A percentile compares a stretch with the other conserved stretches of the same genome.
These are phyloP conservation scores for Riptortus pedestris DNA, from an alignment of 1,140 invertebrate genomes.

Conservation along the genomic window DNA sequence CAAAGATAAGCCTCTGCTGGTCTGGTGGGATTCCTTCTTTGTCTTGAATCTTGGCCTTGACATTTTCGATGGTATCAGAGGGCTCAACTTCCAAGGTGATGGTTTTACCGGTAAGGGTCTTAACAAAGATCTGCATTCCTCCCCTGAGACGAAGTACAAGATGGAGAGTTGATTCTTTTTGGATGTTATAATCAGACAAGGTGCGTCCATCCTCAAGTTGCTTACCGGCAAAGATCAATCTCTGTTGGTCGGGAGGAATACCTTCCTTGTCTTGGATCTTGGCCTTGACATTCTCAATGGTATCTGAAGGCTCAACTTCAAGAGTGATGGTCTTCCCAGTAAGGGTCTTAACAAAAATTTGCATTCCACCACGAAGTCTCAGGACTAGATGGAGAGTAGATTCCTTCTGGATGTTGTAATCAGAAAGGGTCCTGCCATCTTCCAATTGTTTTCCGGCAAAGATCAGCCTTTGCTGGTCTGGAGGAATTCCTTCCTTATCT, in stretches of 20 bases:
- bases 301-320: constrained; percentile 62
- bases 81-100: constrained; percentile 60
- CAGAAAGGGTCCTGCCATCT: constrained; percentile 64
- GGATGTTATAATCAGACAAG: constrained; percentile 61
- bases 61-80: constrained; percentile 65
- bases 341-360: constrained; percentile 74
- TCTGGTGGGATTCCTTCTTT: constrained; percentile 57
- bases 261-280: constrained; percentile 67
- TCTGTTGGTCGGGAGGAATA: constrained; percentile 53
- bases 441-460: constrained; percentile 68
- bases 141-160: constrained; percentile 54
- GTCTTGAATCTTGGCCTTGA: constrained; percentile 68
- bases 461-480: constrained; percentile 50
- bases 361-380: constrained; percentile 57
- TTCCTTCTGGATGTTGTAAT: constrained; percentile 70
- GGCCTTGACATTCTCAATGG: constrained; percentile 66
- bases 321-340: constrained; percentile 80
- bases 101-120: constrained; percentile 63
- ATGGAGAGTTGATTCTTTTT: constrained; percentile 54
- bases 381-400: constrained; percentile 67
- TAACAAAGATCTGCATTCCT: constrained; percentile 59
- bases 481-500: constrained; percentile 57
- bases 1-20: constrained; percentile 48
- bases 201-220: constrained; percentile 75
- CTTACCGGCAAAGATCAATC: constrained; percentile 54